phyloP scores from a whole-genome alignment of 2,888 invertebrate species.

The Cataglyphis rosenhaueri region DNA sequence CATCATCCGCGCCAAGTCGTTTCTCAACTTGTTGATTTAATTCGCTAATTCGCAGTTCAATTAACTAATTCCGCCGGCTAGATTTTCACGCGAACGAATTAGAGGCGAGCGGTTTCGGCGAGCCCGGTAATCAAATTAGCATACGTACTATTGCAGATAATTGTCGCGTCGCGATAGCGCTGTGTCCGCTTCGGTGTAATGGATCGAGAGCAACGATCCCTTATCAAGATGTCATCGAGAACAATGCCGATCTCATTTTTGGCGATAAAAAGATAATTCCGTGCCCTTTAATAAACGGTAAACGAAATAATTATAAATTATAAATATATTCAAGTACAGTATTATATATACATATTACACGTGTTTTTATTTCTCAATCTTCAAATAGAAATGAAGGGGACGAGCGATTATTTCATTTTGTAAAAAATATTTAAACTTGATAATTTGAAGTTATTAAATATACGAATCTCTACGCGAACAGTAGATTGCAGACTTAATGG shows the following conservation, averaged over 20 bases:
- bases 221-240: slow-evolving; percentile 14
- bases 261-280: not conserved
- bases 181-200: slow-evolving; percentile 6
- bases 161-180: slow-evolving; percentile 9
- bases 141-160: slow-evolving; percentile 32
- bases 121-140: slow-evolving; percentile 42
- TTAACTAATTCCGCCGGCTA: slow-evolving; percentile 44
- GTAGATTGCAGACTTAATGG: not conserved
- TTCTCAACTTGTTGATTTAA: slow-evolving; percentile 54
- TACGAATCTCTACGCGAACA: not conserved
- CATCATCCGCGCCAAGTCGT: slow-evolving; percentile 40
- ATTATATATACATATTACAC: not conserved
- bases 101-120: slow-evolving; percentile 22
- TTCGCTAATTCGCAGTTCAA: slow-evolving; percentile 50
- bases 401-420: not conserved
- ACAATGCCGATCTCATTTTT: not conserved
- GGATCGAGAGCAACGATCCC: slow-evolving; percentile 2
- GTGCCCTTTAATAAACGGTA: not conserved
- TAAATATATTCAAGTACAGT: not conserved
- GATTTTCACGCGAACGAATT: slow-evolving; percentile 42
- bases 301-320: not conserved
- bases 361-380: not conserved
- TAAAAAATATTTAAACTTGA: not conserved
- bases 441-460: not conserved
- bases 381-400: not conserved